Percentiles rank a stretch among this genome's conserved stretches.
These are phyloP conservation scores for Nectonema munidae DNA, from an alignment of 2,888 invertebrate genomes.

Conservation along the genomic window DNA sequence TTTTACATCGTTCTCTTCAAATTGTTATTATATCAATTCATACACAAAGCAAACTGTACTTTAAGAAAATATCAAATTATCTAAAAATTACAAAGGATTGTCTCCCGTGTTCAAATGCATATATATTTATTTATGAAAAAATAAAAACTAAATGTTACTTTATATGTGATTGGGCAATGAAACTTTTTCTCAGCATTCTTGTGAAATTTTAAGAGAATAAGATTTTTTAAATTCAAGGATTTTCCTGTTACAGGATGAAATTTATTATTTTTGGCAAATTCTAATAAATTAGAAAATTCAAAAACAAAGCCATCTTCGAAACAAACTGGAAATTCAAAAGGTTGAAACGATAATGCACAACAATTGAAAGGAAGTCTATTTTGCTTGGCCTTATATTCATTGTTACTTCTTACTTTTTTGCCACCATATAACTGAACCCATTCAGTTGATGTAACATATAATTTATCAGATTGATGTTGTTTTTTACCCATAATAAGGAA, in stretches of 20 bases:
- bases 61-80: too few species aligned
- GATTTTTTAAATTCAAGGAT: constrained; percentile 42
- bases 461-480: constrained; percentile 9
- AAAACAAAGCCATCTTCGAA: constrained; percentile 63
- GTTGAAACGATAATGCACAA: constrained; percentile 45
- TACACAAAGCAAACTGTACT: too few species aligned
- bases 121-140: too few species aligned
- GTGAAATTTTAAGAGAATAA: constrained; percentile 51
- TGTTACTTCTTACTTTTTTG: constrained; percentile 18
- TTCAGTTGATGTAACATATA: constrained; percentile 20
- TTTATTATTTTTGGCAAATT: neutral
- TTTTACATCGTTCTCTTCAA: too few species aligned
- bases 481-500: constrained; percentile 11
- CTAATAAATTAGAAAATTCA: constrained; percentile 30
- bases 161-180: constrained; percentile 22
- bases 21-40: too few species aligned
- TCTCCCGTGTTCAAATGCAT: too few species aligned
- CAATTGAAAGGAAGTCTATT: constrained; percentile 17
- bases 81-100: too few species aligned
- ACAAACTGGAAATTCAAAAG: constrained; percentile 62
- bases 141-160: too few species aligned
- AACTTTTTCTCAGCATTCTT: constrained; percentile 37
- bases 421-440: constrained; percentile 21
- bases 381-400: neutral
- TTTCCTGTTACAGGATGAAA: constrained; percentile 63